Percentiles rank a stretch among this genome's conserved stretches.
Conservation (phyloP, 2,797 vertebrate genomes). For the Menidia menidia region DNA sequence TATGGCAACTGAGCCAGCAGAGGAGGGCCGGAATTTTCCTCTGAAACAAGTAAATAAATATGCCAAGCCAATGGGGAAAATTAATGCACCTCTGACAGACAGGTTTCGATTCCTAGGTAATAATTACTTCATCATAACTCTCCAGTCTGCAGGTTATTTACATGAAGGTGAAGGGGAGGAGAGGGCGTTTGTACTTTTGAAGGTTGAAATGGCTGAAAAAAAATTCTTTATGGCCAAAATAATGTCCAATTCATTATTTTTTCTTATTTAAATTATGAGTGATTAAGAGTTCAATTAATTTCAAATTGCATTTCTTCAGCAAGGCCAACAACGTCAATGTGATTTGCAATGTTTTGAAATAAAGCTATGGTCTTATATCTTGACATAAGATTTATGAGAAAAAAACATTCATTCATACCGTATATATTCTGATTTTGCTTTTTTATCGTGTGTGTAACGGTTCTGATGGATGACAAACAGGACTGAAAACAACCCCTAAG, state of each 20-base stretch:
- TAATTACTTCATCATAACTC: conserved; percentile 43
- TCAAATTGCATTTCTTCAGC: not conserved
- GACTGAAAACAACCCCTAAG: not conserved
- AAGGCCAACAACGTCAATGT: not conserved
- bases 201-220: too few species aligned
- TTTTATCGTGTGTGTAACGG: too few species aligned
- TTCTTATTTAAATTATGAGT: not conserved
- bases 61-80: conserved; percentile 14
- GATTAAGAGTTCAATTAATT: not conserved
- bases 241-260: too few species aligned
- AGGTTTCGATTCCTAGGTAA: conserved; percentile 49
- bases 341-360: too few species aligned
- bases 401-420: not conserved
- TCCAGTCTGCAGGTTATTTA: conserved; percentile 40
- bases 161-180: not conserved
- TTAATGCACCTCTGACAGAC: conserved; percentile 39
- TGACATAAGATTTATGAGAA: not conserved
- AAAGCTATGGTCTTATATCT: not conserved
- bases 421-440: too few species aligned
- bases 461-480: too few species aligned
- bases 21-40: conserved; percentile 11
- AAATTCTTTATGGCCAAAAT: too few species aligned
- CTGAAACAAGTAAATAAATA: conserved; percentile 42
- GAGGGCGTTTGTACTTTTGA: too few species aligned
- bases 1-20: conserved; percentile 25